Percentiles rank a stretch among this genome's conserved stretches.
phyloP scores from a whole-genome alignment of 2,113 vertebrate species.

The Urocynchramus pylzowi region DNA sequence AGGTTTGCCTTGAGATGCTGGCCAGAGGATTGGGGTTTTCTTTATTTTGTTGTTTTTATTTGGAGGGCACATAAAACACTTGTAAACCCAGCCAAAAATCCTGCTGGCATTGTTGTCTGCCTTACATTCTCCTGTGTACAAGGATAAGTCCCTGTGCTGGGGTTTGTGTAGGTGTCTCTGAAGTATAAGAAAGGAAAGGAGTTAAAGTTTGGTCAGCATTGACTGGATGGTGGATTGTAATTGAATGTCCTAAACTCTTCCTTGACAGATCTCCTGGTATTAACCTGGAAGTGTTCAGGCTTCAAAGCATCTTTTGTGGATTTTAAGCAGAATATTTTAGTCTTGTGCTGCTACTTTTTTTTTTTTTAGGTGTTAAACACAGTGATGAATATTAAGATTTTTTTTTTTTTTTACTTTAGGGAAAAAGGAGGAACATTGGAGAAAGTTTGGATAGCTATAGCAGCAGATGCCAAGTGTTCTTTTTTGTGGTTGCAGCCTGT shows the following conservation, averaged over 20 bases:
- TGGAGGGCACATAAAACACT: background rate
- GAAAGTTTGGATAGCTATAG: background rate
- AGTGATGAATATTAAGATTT: background rate
- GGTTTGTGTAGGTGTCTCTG: background rate
- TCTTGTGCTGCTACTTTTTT: background rate
- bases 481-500: background rate
- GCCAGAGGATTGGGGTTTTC: background rate
- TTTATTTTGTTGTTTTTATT: background rate
- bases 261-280: background rate
- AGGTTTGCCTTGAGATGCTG: background rate
- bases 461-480: background rate
- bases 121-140: background rate
- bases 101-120: background rate
- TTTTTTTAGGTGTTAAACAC: background rate
- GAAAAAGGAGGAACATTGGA: background rate
- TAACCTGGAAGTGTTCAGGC: background rate
- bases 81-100: background rate
- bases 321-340: background rate
- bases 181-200: background rate
- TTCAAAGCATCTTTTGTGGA: background rate
- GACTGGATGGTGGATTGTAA: background rate
- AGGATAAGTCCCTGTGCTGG: fast-evolving
- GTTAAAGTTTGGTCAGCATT: background rate
- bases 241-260: background rate
- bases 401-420: background rate